Evolutionary conservation across 2,888 invertebrate species (phyloP).

Genomic region (Gastrophysa polygoni): DNA sequence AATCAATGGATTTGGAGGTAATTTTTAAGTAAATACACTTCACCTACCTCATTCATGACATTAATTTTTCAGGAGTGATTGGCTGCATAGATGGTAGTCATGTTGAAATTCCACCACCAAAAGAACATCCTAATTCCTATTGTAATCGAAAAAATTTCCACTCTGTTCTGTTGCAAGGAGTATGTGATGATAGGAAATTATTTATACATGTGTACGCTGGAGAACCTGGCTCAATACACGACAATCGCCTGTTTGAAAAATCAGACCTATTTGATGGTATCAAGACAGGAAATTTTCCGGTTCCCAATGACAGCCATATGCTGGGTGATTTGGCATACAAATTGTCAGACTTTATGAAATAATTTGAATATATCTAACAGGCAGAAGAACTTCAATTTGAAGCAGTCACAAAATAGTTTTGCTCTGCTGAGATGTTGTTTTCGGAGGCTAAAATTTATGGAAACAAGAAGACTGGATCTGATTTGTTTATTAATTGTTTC

Average conservation of each 20-base stretch:
- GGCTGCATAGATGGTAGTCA: constrained; percentile 37
- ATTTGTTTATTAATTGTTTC: constrained; percentile 28
- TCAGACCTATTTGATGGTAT: constrained; percentile 30
- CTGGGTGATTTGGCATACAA: constrained; percentile 32
- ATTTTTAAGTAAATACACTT: neutral
- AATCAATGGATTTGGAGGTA: constrained; percentile 6
- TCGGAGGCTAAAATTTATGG: constrained; percentile 32
- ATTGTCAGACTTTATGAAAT: constrained; percentile 21
- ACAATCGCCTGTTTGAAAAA: constrained; percentile 29
- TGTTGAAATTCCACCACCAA: constrained; percentile 30
- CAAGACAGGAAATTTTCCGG: constrained; percentile 14
- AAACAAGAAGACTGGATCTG: constrained; percentile 32
- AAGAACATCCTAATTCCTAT: constrained; percentile 31
- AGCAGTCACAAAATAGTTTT: constrained; percentile 34
- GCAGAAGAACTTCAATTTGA: constrained; percentile 34
- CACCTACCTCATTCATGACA: neutral
- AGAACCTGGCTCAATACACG: constrained; percentile 36
- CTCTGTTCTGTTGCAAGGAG: constrained; percentile 32
- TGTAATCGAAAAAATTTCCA: constrained; percentile 31
- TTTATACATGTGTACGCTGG: constrained; percentile 36
- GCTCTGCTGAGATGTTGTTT: constrained; percentile 38
- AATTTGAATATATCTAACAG: constrained; percentile 17
- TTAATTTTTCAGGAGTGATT: constrained; percentile 26
- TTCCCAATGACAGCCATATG: constrained; percentile 22
- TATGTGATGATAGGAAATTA: constrained; percentile 32